A percentile compares a stretch with the other conserved stretches of the same genome.
Conservation (phyloP, 2,113 vertebrate species). For the Solea senegalensis region DNA sequence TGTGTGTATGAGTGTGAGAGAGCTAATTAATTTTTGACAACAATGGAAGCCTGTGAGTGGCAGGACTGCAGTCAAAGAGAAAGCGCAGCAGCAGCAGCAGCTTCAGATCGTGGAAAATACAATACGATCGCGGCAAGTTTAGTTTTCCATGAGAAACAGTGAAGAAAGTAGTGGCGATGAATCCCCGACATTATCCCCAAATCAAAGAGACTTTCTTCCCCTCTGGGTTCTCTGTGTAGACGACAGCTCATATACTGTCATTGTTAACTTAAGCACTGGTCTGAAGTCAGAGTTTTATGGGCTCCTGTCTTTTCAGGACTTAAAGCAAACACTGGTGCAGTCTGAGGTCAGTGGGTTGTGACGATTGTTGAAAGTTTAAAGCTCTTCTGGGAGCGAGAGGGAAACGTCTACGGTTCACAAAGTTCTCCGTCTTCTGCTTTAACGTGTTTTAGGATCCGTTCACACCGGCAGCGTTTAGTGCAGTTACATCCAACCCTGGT, state of each 20-base stretch:
- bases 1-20: background rate
- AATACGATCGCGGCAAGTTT: too few relatives aligned
- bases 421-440: conserved; percentile 16
- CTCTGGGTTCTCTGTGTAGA: too few relatives aligned
- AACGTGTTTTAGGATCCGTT: conserved; percentile 45
- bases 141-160: too few relatives aligned
- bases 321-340: conserved; percentile 21
- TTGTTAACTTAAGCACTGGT: background rate
- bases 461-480: too few relatives aligned
- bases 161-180: too few relatives aligned
- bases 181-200: too few relatives aligned
- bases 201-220: too few relatives aligned
- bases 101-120: background rate
- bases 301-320: conserved; percentile 20
- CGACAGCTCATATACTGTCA: background rate
- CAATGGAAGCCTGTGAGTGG: conserved; percentile 22
- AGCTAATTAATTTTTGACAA: conserved; percentile 34
- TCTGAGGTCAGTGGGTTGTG: conserved; percentile 41
- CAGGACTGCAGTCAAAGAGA: conserved; percentile 8
- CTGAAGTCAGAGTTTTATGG: conserved; percentile 15
- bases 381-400: conserved; percentile 43
- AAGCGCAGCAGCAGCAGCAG: background rate
- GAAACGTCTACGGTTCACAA: conserved; percentile 25
- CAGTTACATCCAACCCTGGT: too few relatives aligned
- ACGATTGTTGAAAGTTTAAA: conserved; percentile 49